Base-by-base conservation (phyloP, 2,797 vertebrate species). In the Cirrhinus molitorella region DNA sequence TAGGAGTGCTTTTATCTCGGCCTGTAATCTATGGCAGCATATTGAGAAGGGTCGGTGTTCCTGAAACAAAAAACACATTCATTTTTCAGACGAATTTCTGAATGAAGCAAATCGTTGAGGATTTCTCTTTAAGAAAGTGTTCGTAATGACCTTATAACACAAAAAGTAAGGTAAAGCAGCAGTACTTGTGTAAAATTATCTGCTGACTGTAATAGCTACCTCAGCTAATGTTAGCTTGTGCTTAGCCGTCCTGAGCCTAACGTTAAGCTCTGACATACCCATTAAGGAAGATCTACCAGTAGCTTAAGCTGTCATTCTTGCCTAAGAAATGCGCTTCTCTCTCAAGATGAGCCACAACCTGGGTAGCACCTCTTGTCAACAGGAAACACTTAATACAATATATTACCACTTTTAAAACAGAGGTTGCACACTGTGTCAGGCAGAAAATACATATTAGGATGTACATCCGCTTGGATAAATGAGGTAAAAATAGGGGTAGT, bases 1-100 rank as follows among this genome's bases (percentile, higher is more conserved):
- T 81, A 92, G 89, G 83, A 88, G 80, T 80, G 87, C 85, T 80
- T 89, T 91, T 90, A 92, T 92, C 91, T 47, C 88, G 23, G 31
- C 79, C 49, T 25, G 37, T 63, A 89, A 88, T 91, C 90, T 80
- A 40, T 25, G 71, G 67, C 87, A 88, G 80, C 87, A 86, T 87
- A 84, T 85, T 87, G 74, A 89, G 83, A 86, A 89, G 89, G 75
- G 31, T 51, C 55, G 37, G 40, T 65, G 70, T 81, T 81, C 40
- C 68, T 81, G 43, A 81, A 81, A 25, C 21, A 74, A 74, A 40
- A 47, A 53, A n/a, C n/a, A 73, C 57, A 51, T 81, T 49, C 1
- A 37, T 73, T 81, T 79, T 61, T 63, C 14, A 61, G 55, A 31
- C 23, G 1, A 57, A 17, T 81, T 71, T 71, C 53, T 61, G 53